These are phyloP conservation scores for Lasioglossum albipes DNA, from an alignment of 1,140 invertebrate species.

Conservation along the genomic window DNA sequence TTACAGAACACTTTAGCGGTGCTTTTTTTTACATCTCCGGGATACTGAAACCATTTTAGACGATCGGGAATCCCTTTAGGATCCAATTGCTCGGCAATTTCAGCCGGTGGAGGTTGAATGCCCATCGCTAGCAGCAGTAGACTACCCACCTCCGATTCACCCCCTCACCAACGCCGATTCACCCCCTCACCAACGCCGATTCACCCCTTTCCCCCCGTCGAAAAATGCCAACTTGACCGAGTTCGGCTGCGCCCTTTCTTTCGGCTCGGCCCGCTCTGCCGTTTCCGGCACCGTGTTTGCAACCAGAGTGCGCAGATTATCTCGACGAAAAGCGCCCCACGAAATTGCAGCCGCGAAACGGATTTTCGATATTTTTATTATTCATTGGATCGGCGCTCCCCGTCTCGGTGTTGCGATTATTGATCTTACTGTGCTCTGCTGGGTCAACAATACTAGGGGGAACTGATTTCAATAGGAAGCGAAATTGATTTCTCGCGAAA, in stretches of 20 bases:
- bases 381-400: neutral
- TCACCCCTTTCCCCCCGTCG: neutral
- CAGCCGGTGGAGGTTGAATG: neutral
- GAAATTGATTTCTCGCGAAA: too few relatives aligned
- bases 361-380: neutral
- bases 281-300: neutral
- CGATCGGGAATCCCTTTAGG: neutral
- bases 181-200: too few relatives aligned
- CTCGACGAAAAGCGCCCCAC: neutral
- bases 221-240: conserved; percentile 42
- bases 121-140: neutral
- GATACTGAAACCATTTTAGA: too few relatives aligned
- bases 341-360: too few relatives aligned
- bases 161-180: too few relatives aligned
- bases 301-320: conserved; percentile 5
- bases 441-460: too few relatives aligned
- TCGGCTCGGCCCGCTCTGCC: neutral
- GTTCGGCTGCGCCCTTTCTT: conserved; percentile 21
- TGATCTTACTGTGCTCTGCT: too few relatives aligned
- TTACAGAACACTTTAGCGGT: too few relatives aligned
- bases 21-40: too few relatives aligned
- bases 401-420: too few relatives aligned
- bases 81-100: neutral
- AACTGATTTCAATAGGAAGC: too few relatives aligned
- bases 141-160: too few relatives aligned